These are phyloP conservation scores for Oryzias woworae DNA, from an alignment of 2,113 vertebrate genomes.

Conservation along the genomic window DNA sequence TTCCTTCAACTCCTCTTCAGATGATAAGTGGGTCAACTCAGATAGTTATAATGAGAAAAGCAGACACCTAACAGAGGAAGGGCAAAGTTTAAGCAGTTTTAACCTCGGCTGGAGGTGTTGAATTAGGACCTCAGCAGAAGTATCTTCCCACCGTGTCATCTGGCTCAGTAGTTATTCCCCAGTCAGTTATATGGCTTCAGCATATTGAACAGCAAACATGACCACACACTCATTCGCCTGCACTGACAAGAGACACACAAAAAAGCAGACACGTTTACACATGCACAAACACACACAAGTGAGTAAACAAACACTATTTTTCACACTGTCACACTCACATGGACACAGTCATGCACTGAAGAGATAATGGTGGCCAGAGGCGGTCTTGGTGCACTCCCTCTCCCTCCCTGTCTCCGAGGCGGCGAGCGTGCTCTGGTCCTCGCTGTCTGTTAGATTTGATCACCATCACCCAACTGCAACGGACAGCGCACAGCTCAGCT, in stretches of 20 bases:
- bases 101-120: conserved; percentile 35
- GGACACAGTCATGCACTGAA: conserved; percentile 72
- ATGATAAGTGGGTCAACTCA: conserved; percentile 10
- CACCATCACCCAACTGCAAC: conserved; percentile 68
- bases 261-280: conserved; percentile 35
- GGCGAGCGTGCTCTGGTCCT: conserved; percentile 63
- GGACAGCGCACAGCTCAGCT: conserved; percentile 61
- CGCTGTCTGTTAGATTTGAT: conserved; percentile 74
- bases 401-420: conserved; percentile 51
- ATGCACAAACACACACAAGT: conserved; percentile 24
- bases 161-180: conserved; percentile 62
- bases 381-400: conserved; percentile 48
- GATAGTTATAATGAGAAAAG: conserved; percentile 25
- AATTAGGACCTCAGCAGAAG: conserved; percentile 38
- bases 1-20: neutral
- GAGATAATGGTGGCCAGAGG: conserved; percentile 78
- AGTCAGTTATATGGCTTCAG: conserved; percentile 63
- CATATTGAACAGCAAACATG: conserved; percentile 66
- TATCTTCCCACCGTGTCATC: conserved; percentile 54
- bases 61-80: neutral
- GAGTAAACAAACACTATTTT: conserved; percentile 72
- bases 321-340: conserved; percentile 74
- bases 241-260: conserved; percentile 56
- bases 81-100: conserved; percentile 31
- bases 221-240: conserved; percentile 51